Evolutionary conservation across 2,113 vertebrate species (phyloP).

Genomic region (Climacteris rufus): DNA sequence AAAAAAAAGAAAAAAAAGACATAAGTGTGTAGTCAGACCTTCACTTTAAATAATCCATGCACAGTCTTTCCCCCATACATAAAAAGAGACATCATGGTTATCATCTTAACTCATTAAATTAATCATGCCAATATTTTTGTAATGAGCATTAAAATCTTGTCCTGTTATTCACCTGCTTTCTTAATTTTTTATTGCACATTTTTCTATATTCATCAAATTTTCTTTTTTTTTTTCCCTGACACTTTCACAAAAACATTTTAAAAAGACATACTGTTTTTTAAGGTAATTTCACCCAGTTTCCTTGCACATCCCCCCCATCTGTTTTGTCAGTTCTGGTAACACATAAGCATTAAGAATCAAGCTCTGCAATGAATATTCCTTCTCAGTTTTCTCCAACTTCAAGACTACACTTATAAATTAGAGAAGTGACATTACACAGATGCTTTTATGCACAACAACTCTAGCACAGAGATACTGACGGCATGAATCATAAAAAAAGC

Average conservation of each 20-base stretch:
- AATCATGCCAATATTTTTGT: not conserved
- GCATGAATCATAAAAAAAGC: not conserved
- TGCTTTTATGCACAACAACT: not conserved
- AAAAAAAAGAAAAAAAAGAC: not conserved
- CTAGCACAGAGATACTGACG: not conserved
- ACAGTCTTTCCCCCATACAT: not conserved
- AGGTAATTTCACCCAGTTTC: not conserved
- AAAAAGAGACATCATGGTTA: not conserved
- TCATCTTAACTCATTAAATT: not conserved
- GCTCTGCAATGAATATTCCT: not conserved
- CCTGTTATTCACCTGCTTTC: not conserved
- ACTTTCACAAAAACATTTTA: not conserved
- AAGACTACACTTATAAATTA: not conserved
- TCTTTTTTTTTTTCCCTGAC: not conserved
- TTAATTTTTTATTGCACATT: not conserved
- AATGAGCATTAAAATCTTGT: not conserved
- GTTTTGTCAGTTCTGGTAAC: not conserved
- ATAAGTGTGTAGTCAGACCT: not conserved
- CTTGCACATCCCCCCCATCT: not conserved
- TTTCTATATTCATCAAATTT: not conserved
- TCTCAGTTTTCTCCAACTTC: not conserved
- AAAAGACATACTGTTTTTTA: not conserved
- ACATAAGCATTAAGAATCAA: not conserved
- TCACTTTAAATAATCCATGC: not conserved
- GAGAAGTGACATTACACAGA: not conserved